Evolutionary conservation across 2,113 vertebrate genomes (phyloP), one percentile per base, ranked within the genome.

Genomic region (Lasiurus borealis): DNA sequence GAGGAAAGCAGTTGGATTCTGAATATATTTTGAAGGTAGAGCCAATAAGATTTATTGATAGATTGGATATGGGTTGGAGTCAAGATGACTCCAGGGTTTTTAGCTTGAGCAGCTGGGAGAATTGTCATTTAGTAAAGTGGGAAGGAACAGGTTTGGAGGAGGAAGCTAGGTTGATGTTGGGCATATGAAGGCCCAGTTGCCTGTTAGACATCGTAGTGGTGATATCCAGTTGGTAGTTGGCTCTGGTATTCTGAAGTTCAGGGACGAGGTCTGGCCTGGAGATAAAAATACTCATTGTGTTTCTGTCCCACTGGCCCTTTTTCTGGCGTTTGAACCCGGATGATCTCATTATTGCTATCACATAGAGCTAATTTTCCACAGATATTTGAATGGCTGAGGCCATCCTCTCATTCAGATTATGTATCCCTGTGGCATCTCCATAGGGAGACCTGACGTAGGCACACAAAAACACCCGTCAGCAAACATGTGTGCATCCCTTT

Each of bases 241-340:
- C 85, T 92, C 81, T 95, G 91, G 52, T 36, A 72, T 46, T 92
- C 81, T 92, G 72, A 89, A 94, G 62, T 84, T 92, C 57, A 57
- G 8, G 68, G 21, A 50, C 18, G 16, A 66, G 29, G 36, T 85
- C 68, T 90, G 88, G 88, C 40, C 75, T 88, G 44, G 59, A 91
- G 80, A 86, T 66, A 83, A 29, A 94, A 91, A 88, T 50, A 48
- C 48, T 84, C 64, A 15, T n/a, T 40, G 40, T 81, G 11, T 89
- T 86, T 94, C 73, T 69, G 46, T 69, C 77, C 86, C 83, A 75
- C 44, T 83, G 69, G 62, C 75, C 62, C 57, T 71, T 66, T 82
- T 92, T 86, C 81, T 94, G 57, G 62, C 50, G 88, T 95, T 36
- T 50, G 18, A 90, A 73, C 31, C 57, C 57, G 57, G 2, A 44